A percentile compares a stretch with the other conserved stretches of the same genome.
phyloP scores from a whole-genome alignment of 1,140 invertebrate genomes.

The Trachymyrmex cornetzi region DNA sequence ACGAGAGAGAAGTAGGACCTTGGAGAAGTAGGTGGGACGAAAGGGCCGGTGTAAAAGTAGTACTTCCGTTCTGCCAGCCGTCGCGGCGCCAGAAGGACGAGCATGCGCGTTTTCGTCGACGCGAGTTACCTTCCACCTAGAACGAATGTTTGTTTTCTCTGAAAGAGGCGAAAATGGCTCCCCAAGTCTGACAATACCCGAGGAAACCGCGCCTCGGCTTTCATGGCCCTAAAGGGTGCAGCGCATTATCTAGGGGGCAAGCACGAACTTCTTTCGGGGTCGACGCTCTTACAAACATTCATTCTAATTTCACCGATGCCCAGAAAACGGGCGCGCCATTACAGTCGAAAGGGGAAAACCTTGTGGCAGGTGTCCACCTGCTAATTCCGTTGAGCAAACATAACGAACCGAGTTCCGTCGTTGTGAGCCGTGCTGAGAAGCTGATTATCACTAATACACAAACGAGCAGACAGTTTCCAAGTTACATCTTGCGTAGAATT shows the following conservation, averaged over 20 bases:
- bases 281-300: conserved; percentile 71
- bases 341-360: conserved; percentile 14
- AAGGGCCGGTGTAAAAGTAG: conserved; percentile 79
- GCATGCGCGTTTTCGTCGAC: conserved; percentile 65
- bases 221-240: conserved; percentile 21
- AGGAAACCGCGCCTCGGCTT: conserved; percentile 62
- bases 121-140: conserved; percentile 67
- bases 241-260: conserved; percentile 4
- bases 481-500: conserved; percentile 29
- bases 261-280: conserved; percentile 54
- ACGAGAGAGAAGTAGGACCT: background rate
- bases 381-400: conserved; percentile 71
- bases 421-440: conserved; percentile 30
- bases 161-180: conserved; percentile 78
- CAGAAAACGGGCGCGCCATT: conserved; percentile 3
- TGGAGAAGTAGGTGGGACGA: conserved; percentile 50
- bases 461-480: conserved; percentile 9
- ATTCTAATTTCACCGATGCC: conserved; percentile 68
- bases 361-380: conserved; percentile 68
- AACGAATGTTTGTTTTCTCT: conserved; percentile 73
- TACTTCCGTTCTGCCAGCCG: conserved; percentile 81
- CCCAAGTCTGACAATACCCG: conserved; percentile 60
- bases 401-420: conserved; percentile 33
- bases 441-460: conserved; percentile 46
- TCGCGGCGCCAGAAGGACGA: conserved; percentile 75